Conservation (phyloP, 1,140 invertebrate species). For the Charaxes varanes region DNA sequence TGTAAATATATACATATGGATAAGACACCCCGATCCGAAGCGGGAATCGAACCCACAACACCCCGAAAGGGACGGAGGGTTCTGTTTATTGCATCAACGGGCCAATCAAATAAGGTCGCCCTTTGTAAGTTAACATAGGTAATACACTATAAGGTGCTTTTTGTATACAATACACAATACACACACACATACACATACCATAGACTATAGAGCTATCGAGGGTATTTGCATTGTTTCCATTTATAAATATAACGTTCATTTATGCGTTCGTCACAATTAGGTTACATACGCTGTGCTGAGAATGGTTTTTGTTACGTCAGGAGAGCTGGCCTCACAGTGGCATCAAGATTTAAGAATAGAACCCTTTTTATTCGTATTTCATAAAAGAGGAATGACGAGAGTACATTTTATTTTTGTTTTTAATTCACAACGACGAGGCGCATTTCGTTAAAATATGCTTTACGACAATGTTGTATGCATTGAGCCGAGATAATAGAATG, state of each 20-base stretch:
- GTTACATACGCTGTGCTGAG: conserved; percentile 30
- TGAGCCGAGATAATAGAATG: not conserved
- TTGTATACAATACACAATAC: too few species aligned
- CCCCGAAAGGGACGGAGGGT: too few species aligned
- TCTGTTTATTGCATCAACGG: too few species aligned
- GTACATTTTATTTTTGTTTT: conserved; percentile 14
- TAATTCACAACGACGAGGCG: conserved; percentile 9
- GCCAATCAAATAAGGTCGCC: too few species aligned
- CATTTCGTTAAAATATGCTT: conserved; percentile 10
- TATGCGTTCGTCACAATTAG: conserved; percentile 21
- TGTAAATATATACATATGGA: too few species aligned
- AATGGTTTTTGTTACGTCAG: conserved; percentile 25
- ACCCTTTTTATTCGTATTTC: conserved; percentile 19
- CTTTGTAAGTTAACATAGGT: too few species aligned
- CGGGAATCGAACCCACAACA: too few species aligned
- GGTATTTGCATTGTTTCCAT: too few species aligned
- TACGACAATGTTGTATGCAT: not conserved
- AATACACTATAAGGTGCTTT: too few species aligned
- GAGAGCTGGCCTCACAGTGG: conserved; percentile 12
- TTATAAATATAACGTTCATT: not conserved
- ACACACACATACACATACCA: too few species aligned
- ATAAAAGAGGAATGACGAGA: conserved; percentile 9
- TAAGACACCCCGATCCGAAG: too few species aligned
- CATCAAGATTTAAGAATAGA: conserved; percentile 19
- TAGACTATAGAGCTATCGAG: too few species aligned